Evolutionary conservation across 2,113 vertebrate genomes (phyloP), one percentile per base, ranked within the genome.

Genomic region (Silurus asotus): DNA sequence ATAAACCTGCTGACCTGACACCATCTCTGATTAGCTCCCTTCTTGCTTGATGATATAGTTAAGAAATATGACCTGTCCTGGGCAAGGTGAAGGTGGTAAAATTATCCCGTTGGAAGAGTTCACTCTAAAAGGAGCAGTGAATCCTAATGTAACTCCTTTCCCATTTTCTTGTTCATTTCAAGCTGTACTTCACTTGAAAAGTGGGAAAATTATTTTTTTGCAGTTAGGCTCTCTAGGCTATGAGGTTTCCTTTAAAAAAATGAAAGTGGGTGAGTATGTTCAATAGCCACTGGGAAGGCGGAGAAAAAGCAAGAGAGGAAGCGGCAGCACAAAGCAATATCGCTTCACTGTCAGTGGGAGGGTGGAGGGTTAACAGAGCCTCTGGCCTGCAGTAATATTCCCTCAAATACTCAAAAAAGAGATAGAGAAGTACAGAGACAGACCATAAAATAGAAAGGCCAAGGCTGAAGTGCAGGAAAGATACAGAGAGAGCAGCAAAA

Each of bases 291-390:
- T 56, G 84, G 72, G 45, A 77, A 51, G 59, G 70, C 15, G 20
- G 58, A 62, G 64, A 48, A 37, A 37, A 23, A 45, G 58, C n/a
- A n/a, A 81, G 37, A 74, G 56, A 49, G 25, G 25, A 55, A 81
- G 86, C 58, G 56, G 28, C 64, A 61, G 86, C 48, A 53, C 49
- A 76, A 78, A 55, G 69, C 69, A 17, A 61, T 80, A 62, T 75
- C 59, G 58, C 82, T 82, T 86, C 80, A 84, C 75, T 62, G 76
- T 55, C 67, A 81, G 65, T 82, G 58, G 74, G 74, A 72, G 78
- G 74, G 88, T 49, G 28, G 82, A 62, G 84, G 86, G 87, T 88
- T 88, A 82, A 88, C 72, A 84, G 85, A 86, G 85, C 84, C 86
- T 83, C 48, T 86, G 79, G 86, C 87, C 87, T 85, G 53, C 51